A percentile compares a stretch with the other conserved stretches of the same genome.
phyloP scores from a whole-genome alignment of 2,797 vertebrate genomes.

The Masticophis lateralis region DNA sequence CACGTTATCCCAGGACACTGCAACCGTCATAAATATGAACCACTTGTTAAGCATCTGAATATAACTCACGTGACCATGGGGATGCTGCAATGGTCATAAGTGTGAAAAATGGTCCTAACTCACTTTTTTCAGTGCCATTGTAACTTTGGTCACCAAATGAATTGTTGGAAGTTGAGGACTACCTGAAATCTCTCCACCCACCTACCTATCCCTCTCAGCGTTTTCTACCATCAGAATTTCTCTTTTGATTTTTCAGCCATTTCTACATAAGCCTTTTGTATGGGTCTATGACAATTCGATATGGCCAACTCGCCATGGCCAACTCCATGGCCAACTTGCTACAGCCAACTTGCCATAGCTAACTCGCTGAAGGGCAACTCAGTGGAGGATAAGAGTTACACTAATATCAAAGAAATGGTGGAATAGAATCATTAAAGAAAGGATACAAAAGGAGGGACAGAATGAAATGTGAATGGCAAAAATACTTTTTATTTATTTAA shows the following conservation, averaged over 20 bases:
- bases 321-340: not conserved
- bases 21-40: not conserved
- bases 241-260: not conserved
- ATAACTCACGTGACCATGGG: no score
- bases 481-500: not conserved
- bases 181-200: not conserved
- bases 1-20: not conserved
- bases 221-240: not conserved
- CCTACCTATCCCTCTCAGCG: not conserved
- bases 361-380: no score
- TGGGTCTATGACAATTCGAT: not conserved
- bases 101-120: no score
- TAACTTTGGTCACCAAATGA: not conserved
- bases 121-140: not conserved
- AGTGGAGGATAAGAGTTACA: not conserved
- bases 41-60: not conserved
- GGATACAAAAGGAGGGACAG: no score
- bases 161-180: not conserved
- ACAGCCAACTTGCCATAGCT: no score
- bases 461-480: not conserved
- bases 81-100: no score
- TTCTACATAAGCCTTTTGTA: not conserved
- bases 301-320: not conserved
- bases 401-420: no score
- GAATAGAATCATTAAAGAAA: not conserved